These are phyloP conservation scores for Meganola albula DNA, from an alignment of 2,888 invertebrate genomes.

Conservation along the genomic window DNA sequence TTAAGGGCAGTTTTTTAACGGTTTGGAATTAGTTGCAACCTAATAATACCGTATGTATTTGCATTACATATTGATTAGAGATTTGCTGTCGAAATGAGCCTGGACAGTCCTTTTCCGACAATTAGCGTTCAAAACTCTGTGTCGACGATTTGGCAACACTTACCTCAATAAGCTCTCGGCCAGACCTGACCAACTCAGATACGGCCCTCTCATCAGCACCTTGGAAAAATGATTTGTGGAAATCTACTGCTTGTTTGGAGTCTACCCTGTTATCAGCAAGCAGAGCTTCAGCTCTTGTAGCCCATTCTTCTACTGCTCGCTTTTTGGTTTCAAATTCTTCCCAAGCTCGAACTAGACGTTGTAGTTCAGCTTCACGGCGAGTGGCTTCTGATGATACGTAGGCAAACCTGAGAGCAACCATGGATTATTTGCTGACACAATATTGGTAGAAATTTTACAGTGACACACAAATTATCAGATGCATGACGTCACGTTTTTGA, in stretches of 20 bases:
- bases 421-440: no score
- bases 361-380: slow-evolving; percentile 86
- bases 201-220: slow-evolving; percentile 91
- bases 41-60: no score
- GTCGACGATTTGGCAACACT: no score
- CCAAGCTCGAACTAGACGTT: slow-evolving; percentile 89
- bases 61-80: no score
- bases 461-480: no score
- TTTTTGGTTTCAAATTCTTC: slow-evolving; percentile 88
- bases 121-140: no score
- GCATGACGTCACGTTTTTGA: no score
- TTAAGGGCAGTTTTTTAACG: no score
- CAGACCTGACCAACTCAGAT: slow-evolving; percentile 85
- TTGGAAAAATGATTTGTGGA: slow-evolving; percentile 92
- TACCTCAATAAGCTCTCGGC: slow-evolving; percentile 83
- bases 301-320: slow-evolving; percentile 89
- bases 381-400: slow-evolving; percentile 86
- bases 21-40: no score
- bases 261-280: slow-evolving; percentile 88
- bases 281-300: slow-evolving; percentile 88
- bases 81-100: no score
- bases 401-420: slow-evolving; percentile 78
- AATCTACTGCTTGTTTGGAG: slow-evolving; percentile 87
- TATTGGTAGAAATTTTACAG: no score
- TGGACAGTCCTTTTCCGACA: no score